Base-by-base conservation (phyloP, 1,140 invertebrate species). In the Cydia strobilella region DNA sequence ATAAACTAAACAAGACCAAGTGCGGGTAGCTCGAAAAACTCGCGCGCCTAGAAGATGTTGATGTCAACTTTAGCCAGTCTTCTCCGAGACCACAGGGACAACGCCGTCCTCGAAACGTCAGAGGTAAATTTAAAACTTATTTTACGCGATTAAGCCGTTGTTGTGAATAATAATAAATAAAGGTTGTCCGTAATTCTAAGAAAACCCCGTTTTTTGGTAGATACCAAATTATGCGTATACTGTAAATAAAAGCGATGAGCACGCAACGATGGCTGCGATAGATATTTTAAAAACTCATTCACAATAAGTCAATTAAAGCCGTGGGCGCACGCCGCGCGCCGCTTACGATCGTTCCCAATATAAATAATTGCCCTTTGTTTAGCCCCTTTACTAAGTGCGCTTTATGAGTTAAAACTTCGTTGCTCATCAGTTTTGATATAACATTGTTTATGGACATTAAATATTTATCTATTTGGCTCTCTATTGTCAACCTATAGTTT, bases 251-350 rank as follows among this genome's bases (percentile, higher is more conserved):
- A 72, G 74, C 77, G 75, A 77, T 75, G 81, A 81, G 81, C 79
- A 80, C 73, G 78, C 79, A 80, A 74, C 86, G 85, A 87, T 90
- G 82, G 84, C 75, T 81, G 42, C 79, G 77, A 85, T 87, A 86
- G 84, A 90, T 89, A 89, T 89, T 89, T 88, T 82, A 84, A 91
- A 90, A 91, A 90, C 83, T 79, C 86, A 90, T 91, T 90, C 89
- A 89, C 90, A 91, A 92, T 92, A 91, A 92, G 90, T 92, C 90
- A 92, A 92, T 91, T 93, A 91, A 92, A 89, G 84, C 85, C 80
- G 81, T 84, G 81, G 80, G 74, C 83, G 79, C 77, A 88, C 89
- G 88, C 86, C 83, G 79, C 77, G 87, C 89, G 88, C 86, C 86
- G 90, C 88, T 90, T 89, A 84, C 87, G 85, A 88, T 85, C 74